These are phyloP conservation scores for Sesamia nonagrioides DNA, from an alignment of 1,140 invertebrate species.

Conservation along the genomic window DNA sequence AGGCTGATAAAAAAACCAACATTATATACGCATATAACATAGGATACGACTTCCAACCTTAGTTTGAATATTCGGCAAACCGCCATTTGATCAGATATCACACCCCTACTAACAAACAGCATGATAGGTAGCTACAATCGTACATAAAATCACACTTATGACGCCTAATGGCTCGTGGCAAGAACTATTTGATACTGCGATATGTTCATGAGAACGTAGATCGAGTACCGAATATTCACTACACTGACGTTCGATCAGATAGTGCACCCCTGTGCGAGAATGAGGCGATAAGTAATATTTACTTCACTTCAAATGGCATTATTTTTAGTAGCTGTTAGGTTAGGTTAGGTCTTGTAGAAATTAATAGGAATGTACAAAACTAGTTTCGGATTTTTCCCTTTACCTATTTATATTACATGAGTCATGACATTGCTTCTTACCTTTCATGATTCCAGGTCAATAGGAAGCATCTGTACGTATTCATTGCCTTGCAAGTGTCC, in stretches of 20 bases:
- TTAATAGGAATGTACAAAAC: too few species aligned
- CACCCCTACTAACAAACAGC: not conserved
- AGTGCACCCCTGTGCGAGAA: not conserved
- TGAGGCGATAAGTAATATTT: slow-evolving; percentile 9
- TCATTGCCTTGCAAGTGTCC: too few species aligned
- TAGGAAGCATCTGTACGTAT: too few species aligned
- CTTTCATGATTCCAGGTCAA: too few species aligned
- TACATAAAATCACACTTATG: slow-evolving; percentile 27
- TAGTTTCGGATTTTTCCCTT: too few species aligned
- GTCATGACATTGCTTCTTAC: too few species aligned
- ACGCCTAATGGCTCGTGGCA: slow-evolving; percentile 3
- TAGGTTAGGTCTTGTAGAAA: too few species aligned
- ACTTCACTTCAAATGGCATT: not conserved
- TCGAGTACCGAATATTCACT: slow-evolving; percentile 1
- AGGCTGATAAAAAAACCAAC: not conserved
- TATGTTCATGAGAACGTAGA: slow-evolving; percentile 4
- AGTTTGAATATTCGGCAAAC: slow-evolving; percentile 25
- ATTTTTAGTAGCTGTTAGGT: too few species aligned
- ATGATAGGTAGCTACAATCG: slow-evolving; percentile 12
- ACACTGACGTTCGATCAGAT: slow-evolving; percentile 11
- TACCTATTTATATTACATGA: too few species aligned
- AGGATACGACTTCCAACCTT: not conserved
- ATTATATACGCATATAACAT: not conserved
- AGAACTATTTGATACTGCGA: slow-evolving; percentile 3
- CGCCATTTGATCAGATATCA: slow-evolving; percentile 12